Evolutionary conservation across 2,888 invertebrate species (phyloP), one percentile per base, ranked within the genome.

Genomic region (Sinelater perroti): DNA sequence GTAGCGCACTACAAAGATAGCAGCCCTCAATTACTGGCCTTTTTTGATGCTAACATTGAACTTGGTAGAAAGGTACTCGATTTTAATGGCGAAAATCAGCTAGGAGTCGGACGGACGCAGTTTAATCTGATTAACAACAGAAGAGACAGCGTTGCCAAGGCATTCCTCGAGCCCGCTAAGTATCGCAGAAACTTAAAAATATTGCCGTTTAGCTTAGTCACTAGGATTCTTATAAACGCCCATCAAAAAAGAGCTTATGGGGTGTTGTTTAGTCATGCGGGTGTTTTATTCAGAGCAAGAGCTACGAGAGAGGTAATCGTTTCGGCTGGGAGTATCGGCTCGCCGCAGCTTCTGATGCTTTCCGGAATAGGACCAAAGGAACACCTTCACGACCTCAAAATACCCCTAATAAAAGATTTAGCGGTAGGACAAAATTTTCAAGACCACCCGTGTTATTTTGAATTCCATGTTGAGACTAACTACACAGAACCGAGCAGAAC

Each of bases 341-440:
- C 92, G 0, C 91, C 94, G 0, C 93, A 93, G 72, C 74, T 94
- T 6, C 75, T 95, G 38, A 88, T 93, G 89, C 75, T 93, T n/a
- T 93, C 93, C 0, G 94, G 94, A 6, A 80, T 93, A 17, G 90
- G 90, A 0, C 89, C 90, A 0, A 75, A 72, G 8, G 77, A 82
- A 0, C 85, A 89, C 70, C 76, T 90, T 2, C 64, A 72, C 1
- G 76, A 83, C 30, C 68, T 85, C 5, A 80, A 81, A 1, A 88
- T 91, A 44, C 72, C 80, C 0, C 81, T 86, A 2, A 69, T 89
- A 28, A 80, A 84, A 57, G 82, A 91, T 70, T 80, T 90, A 1
- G 85, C 85, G 0, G 91, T 92, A 0, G 92, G 92, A 3, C 82
- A 84, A 66, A 91, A 91, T 75, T 80, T 91, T 0, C 89, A 90